Conservation (phyloP, 2,888 invertebrate genomes). For the Lasius fuliginosus region DNA sequence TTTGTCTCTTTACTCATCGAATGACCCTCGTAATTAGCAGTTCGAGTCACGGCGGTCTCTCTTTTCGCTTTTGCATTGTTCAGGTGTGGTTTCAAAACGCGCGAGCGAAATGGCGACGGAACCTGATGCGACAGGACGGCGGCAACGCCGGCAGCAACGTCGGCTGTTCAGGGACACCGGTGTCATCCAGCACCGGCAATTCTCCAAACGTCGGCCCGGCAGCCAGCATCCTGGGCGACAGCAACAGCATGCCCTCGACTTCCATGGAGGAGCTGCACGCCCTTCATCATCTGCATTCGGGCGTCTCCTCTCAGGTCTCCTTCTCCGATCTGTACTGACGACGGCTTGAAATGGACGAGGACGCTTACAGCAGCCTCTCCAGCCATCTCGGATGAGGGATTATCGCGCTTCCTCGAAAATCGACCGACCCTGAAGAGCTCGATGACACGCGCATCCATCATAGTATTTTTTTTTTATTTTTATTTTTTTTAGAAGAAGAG, state of each 20-base stretch:
- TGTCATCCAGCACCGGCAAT: slow-evolving; percentile 83
- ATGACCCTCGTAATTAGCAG: background rate
- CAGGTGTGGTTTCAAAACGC: slow-evolving; percentile 99
- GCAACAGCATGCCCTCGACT: slow-evolving; percentile 87
- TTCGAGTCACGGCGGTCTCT: background rate
- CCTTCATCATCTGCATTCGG: slow-evolving; percentile 87
- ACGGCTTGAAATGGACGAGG: slow-evolving; percentile 79
- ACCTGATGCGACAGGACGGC: slow-evolving; percentile 95
- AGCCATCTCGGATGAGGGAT: slow-evolving; percentile 75
- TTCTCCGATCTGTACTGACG: slow-evolving; percentile 86
- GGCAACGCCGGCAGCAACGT: slow-evolving; percentile 77
- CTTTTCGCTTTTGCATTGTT: background rate
- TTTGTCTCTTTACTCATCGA: no score
- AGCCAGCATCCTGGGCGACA: slow-evolving; percentile 86
- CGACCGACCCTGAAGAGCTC: slow-evolving; percentile 8
- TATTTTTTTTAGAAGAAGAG: slow-evolving; percentile 3
- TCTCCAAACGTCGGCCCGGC: slow-evolving; percentile 84
- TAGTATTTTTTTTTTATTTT: background rate
- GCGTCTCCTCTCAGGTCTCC: slow-evolving; percentile 85
- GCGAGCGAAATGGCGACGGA: slow-evolving; percentile 98
- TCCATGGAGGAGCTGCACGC: slow-evolving; percentile 87
- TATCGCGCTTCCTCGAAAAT: slow-evolving; percentile 19
- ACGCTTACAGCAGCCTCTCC: slow-evolving; percentile 74
- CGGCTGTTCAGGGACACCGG: slow-evolving; percentile 84
- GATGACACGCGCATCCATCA: slow-evolving; percentile 13